phyloP scores from a whole-genome alignment of 2,888 invertebrate species.

The Volucella inanis region DNA sequence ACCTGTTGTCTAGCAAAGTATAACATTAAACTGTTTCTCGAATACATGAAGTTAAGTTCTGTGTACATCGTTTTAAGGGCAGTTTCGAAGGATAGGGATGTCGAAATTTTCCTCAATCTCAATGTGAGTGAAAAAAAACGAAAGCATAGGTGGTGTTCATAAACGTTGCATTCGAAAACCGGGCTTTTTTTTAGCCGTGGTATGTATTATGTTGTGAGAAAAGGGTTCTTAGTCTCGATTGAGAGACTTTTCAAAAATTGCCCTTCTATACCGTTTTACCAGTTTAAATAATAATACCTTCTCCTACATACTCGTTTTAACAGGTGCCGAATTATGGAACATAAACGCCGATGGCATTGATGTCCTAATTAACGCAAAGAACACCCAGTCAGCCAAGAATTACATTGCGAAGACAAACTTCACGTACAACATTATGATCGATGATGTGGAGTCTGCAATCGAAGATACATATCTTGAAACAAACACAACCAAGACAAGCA shows the following conservation, averaged over 20 bases:
- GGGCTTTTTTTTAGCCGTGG: too few relatives aligned
- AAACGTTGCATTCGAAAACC: too few relatives aligned
- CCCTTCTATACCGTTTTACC: background rate
- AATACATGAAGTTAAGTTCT: too few relatives aligned
- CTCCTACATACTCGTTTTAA: conserved; percentile 3
- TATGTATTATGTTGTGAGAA: too few relatives aligned
- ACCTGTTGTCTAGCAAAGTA: too few relatives aligned
- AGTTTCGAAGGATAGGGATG: too few relatives aligned
- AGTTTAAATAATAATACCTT: background rate
- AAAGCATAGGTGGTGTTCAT: too few relatives aligned
- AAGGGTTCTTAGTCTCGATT: background rate
- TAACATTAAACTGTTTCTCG: too few relatives aligned
- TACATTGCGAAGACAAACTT: conserved; percentile 86
- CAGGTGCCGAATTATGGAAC: conserved; percentile 82
- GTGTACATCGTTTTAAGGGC: too few relatives aligned
- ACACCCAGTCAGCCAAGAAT: conserved; percentile 85
- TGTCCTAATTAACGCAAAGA: conserved; percentile 85
- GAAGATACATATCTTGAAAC: conserved; percentile 85
- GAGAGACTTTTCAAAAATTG: background rate
- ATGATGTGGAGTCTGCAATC: conserved; percentile 90
- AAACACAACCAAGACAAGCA: conserved; percentile 86
- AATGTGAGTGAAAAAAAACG: too few relatives aligned
- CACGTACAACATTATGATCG: conserved; percentile 87
- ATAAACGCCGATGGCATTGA: conserved; percentile 85
- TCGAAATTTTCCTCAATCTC: too few relatives aligned